Evolutionary conservation across 1,140 invertebrate genomes (phyloP).

Genomic region (Trinorchestia longiramus): DNA sequence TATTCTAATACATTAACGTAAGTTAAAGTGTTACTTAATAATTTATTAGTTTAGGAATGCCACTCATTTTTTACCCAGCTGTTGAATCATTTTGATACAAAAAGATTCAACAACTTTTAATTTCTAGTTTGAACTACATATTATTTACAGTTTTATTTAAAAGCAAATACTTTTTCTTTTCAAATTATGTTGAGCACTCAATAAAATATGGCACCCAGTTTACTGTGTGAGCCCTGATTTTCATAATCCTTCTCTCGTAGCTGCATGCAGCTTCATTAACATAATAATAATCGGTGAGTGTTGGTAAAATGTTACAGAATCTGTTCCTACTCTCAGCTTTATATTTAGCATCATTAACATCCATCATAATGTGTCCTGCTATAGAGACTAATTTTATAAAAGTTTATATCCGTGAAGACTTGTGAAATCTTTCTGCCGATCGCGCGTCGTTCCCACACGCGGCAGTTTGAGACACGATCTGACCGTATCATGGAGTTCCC

Average conservation of each 20-base stretch:
- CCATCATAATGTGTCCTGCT: neutral
- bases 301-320: neutral
- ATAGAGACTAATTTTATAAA: neutral
- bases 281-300: neutral
- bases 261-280: neutral
- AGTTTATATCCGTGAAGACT: neutral
- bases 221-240: neutral
- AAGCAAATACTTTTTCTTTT: neutral
- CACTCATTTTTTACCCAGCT: neutral
- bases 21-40: neutral
- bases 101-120: neutral
- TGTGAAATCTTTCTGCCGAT: neutral
- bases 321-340: neutral
- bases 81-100: neutral
- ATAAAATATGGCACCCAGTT: neutral
- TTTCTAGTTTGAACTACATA: neutral
- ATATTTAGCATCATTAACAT: neutral
- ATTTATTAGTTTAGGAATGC: neutral
- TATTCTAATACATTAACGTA: neutral
- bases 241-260: neutral
- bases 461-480: neutral
- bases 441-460: neutral
- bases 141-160: neutral
- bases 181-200: neutral
- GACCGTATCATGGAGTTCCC: slow-evolving; percentile 42